Percentiles rank a stretch among this genome's conserved stretches.
phyloP scores from a whole-genome alignment of 30 jellyfish, hydroid and myxozoan species.

The Sanderia malayensis region DNA sequence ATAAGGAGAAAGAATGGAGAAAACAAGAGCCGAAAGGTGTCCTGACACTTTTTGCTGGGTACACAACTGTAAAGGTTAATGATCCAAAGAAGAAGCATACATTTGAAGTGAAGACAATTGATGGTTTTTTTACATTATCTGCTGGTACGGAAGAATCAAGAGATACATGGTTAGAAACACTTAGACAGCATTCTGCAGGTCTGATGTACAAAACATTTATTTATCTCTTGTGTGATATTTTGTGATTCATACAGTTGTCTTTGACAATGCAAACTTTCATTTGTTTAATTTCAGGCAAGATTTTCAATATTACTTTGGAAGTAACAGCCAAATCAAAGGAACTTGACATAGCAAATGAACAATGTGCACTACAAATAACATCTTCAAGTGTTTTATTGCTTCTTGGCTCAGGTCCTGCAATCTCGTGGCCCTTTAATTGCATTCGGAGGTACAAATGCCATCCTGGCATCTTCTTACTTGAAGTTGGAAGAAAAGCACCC shows the following conservation, averaged over 20 bases:
- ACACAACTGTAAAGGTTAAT: conserved; percentile 35
- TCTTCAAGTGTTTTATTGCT: conserved; percentile 29
- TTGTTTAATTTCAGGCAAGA: too few species aligned
- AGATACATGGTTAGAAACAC: conserved; percentile 57
- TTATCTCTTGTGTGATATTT: too few species aligned
- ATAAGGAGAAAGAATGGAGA: conserved; percentile 78
- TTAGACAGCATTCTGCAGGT: conserved; percentile 60
- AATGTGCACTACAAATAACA: conserved; percentile 48
- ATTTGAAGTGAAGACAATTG: conserved; percentile 64
- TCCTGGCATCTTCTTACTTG: conserved; percentile 63
- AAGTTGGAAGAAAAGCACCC: conserved; percentile 91
- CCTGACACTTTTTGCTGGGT: conserved; percentile 59
- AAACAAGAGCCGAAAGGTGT: conserved; percentile 83
- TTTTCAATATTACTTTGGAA: too few species aligned
- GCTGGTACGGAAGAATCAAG: conserved; percentile 65
- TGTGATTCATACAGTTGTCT: too few species aligned
- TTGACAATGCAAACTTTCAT: too few species aligned
- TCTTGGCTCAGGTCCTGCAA: conserved; percentile 23
- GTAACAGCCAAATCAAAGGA: too few species aligned
- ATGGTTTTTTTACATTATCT: conserved; percentile 45
- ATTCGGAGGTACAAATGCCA: conserved; percentile 90
- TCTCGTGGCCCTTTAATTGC: conserved; percentile 78
- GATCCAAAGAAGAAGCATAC: conserved; percentile 62
- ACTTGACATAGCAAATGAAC: not conserved
- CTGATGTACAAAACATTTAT: too few species aligned